Evolutionary conservation across 1,140 invertebrate genomes (phyloP).

Genomic region (Bombus turneri): DNA sequence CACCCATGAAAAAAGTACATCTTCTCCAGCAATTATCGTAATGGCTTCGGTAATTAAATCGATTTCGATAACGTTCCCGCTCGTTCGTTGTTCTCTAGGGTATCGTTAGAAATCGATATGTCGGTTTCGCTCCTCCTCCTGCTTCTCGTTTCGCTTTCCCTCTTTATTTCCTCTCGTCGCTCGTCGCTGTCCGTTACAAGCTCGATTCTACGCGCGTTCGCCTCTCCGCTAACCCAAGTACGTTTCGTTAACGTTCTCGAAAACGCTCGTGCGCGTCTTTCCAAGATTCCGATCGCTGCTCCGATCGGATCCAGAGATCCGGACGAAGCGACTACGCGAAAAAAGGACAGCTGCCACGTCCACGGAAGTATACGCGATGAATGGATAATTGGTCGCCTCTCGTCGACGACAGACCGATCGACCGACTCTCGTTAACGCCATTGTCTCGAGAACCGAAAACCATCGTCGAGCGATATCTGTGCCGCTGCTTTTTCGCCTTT

Average conservation of each 20-base stretch:
- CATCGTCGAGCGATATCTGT: background rate
- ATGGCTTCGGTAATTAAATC: slow-evolving; percentile 44
- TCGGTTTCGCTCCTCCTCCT: background rate
- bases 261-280: background rate
- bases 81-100: background rate
- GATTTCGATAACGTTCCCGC: slow-evolving; percentile 17
- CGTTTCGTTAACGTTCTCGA: background rate
- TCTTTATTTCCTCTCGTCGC: background rate
- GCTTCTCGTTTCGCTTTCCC: background rate
- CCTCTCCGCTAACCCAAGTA: background rate
- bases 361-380: background rate
- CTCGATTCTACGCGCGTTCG: background rate
- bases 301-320: too few species aligned
- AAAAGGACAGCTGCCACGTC: too few species aligned
- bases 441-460: slow-evolving; percentile 49
- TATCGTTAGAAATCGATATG: slow-evolving; percentile 27
- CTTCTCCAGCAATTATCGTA: slow-evolving; percentile 19
- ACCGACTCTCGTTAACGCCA: slow-evolving; percentile 57
- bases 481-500: background rate
- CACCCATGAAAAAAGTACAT: background rate
- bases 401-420: slow-evolving; percentile 1
- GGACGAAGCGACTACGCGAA: too few species aligned
- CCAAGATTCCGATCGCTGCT: background rate
- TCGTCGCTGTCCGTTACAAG: background rate
- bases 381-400: slow-evolving; percentile 38